Evolutionary conservation across 2,113 vertebrate genomes (phyloP), one percentile per base, ranked within the genome.

Genomic region (Columbina picui): DNA sequence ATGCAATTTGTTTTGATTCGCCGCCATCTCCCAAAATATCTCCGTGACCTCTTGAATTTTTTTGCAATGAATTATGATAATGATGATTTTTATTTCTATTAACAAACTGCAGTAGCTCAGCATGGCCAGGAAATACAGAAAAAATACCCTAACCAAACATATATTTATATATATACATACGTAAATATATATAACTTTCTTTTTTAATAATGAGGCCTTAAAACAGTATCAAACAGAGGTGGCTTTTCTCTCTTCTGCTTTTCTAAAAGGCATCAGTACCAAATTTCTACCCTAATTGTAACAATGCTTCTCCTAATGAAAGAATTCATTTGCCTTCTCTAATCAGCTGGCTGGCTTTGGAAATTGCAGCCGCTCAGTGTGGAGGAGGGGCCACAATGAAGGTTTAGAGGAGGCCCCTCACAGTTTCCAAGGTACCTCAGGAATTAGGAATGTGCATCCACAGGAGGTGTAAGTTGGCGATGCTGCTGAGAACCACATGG

Each of bases 11-110:
- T 79, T 97, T 92, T 70, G 91, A 94, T 94, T 89, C 90, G n/a
- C 68, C 91, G 83, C 9, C 76, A 22, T 89, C 94, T 94, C 94
- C 87, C 91, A 94, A 95, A 97, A 96, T 97, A 95, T 90, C 94
- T 89, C 70, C 1, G 14, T 93, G 93, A 95, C 94, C 96, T 87
- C 96, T 92, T 18, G 11, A 56, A 11, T 61, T 69, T 57, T 79
- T 57, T 77, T 38, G 17, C 69, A 61, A 8, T 82, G 94, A 95
- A 87, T 97, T 95, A 93, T 82, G 82, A 86, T 80, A 89, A 95
- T 55, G 79, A 73, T 93, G 70, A 93, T 91, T 94, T 96, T 96
- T 94, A 79, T 84, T 78, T 87, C 29, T 43, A 64, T 93, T 88
- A 96, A 91, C 87, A 84, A 93, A 84, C 49, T n/a, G 61, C 55